These are phyloP conservation scores for Cheumatopsyche charites DNA, from an alignment of 1,140 invertebrate genomes.

Conservation along the genomic window DNA sequence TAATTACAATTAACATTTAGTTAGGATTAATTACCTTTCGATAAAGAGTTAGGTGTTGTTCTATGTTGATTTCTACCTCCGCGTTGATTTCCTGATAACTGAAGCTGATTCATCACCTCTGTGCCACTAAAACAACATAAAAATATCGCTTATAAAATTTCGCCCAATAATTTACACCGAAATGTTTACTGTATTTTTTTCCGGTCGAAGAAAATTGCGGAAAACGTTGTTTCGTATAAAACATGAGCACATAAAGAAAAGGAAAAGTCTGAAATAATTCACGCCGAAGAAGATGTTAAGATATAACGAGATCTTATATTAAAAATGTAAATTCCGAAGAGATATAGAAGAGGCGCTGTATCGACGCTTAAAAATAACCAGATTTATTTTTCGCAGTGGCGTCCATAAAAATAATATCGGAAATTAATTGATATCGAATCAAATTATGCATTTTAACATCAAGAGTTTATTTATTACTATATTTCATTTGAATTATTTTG, in stretches of 20 bases:
- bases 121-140: slow-evolving; percentile 38
- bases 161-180: no score
- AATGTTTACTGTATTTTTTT: no score
- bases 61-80: slow-evolving; percentile 39
- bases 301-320: slow-evolving; percentile 31
- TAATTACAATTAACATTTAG: background rate
- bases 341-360: slow-evolving; percentile 8
- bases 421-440: no score
- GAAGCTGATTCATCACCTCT: slow-evolving; percentile 46
- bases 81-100: slow-evolving; percentile 36
- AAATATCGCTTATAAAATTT: no score
- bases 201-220: no score
- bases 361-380: slow-evolving; percentile 20
- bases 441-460: no score
- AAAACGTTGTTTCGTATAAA: background rate
- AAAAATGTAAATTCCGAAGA: slow-evolving; percentile 37
- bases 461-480: no score
- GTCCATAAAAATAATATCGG: background rate
- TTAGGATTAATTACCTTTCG: slow-evolving; percentile 38
- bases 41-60: slow-evolving; percentile 40
- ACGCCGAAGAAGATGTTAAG: slow-evolving; percentile 29
- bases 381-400: slow-evolving; percentile 15
- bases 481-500: no score
- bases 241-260: background rate
- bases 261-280: slow-evolving; percentile 32